These are phyloP conservation scores for Procapra przewalskii DNA, from an alignment of 2,113 vertebrate genomes.

Conservation along the genomic window DNA sequence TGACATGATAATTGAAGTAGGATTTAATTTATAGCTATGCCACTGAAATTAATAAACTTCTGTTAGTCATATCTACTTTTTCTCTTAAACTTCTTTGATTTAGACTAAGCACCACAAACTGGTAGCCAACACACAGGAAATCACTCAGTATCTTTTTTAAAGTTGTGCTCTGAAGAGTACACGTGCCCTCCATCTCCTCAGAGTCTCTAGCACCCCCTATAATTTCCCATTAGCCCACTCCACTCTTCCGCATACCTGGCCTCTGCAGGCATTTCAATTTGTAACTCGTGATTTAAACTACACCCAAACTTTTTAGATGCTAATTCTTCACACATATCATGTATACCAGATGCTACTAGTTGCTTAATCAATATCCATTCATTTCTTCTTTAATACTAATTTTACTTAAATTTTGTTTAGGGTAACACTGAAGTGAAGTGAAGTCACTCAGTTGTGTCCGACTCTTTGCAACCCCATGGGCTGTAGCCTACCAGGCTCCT, in stretches of 20 bases:
- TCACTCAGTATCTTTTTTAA: background rate
- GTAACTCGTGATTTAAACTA: background rate
- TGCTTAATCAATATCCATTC: background rate
- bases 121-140: background rate
- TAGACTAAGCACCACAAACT: background rate
- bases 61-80: background rate
- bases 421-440: background rate
- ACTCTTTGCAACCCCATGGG: no score
- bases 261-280: background rate
- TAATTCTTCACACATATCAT: background rate
- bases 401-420: background rate
- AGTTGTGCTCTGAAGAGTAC: background rate
- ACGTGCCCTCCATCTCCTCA: background rate
- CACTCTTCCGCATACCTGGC: background rate
- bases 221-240: background rate
- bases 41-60: background rate
- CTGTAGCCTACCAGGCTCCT: no score
- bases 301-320: background rate
- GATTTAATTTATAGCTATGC: background rate
- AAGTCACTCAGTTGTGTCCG: no score
- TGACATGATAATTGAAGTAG: background rate
- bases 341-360: background rate
- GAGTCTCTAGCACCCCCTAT: background rate
- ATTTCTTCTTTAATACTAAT: background rate
- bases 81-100: background rate